Evolutionary conservation across 1,140 invertebrate genomes (phyloP), one percentile per base, ranked within the genome.

Genomic region (Eubasilissa regina): DNA sequence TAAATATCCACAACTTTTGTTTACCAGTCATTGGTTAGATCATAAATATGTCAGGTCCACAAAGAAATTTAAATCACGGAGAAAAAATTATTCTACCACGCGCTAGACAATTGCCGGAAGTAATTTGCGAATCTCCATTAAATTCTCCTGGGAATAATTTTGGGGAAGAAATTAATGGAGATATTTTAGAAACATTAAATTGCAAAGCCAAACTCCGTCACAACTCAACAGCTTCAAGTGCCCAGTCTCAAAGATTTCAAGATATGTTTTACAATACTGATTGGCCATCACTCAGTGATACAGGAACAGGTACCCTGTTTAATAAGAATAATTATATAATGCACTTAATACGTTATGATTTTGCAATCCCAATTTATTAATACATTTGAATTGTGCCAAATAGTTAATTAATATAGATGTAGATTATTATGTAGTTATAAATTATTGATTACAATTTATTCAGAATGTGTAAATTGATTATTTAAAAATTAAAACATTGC

Each of bases 241-340:
- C 81, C 4, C 51, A 76, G 4, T 83, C 81, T 13, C 60, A 80
- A 19, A 72, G 62, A 60, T 83, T 83, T 79, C 73, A 70, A 55
- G 79, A 83, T 48, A 58, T 80, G 21, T 80, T 75, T 51, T 79
- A 80, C 47, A 79, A 56, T 44, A 66, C 64, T 15, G 79, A 78
- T 56, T 83, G 78, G 81, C 81, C 81, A 4, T 83, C 81, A 35
- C 53, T 83, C 9, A 83, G 81, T 74, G 81, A 83, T 72, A 80
- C 81, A 11, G 81, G 79, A 62, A 80, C 77, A 72, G 77, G 81
- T 83, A 60, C 19, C 25, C 10, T 68, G 8, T 48, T 70, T n/a
- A 12, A 17, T 15, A 17, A n/a, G 1, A 11, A 62, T 35, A 35
- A 3, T 35, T 6, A 3, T 35, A 35, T 6, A 35, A 35, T 35